Evolutionary conservation across 1,140 invertebrate species (phyloP).

Genomic region (Platorchestia sp.): DNA sequence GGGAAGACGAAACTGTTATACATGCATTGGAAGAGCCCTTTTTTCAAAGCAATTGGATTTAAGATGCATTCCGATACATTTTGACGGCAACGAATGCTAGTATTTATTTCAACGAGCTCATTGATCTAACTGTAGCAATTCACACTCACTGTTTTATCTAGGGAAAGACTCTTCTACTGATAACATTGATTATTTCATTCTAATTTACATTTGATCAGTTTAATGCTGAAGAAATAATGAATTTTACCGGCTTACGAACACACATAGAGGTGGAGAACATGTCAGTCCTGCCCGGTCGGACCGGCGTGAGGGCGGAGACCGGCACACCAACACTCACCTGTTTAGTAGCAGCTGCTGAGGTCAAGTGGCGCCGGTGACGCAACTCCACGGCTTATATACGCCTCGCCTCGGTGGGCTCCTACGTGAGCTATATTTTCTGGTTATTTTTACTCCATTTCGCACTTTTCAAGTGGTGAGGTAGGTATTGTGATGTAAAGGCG

Average conservation of each 20-base stretch:
- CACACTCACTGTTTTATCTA: background rate
- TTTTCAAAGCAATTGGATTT: background rate
- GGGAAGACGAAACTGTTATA: background rate
- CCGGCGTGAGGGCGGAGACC: background rate
- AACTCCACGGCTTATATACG: background rate
- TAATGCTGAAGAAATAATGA: too few species aligned
- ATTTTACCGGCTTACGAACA: too few species aligned
- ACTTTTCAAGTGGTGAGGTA: too few species aligned
- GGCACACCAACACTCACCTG: background rate
- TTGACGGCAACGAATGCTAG: background rate
- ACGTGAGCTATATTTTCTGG: background rate
- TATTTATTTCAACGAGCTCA: background rate
- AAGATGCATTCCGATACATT: background rate
- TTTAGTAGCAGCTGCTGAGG: background rate
- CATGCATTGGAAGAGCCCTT: background rate
- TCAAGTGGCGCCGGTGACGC: background rate
- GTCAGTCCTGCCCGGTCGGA: too few species aligned
- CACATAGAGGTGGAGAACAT: too few species aligned
- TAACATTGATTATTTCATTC: too few species aligned
- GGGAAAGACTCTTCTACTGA: background rate
- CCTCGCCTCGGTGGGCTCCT: background rate
- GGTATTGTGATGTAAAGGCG: too few species aligned
- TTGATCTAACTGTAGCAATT: background rate
- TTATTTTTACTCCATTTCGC: background rate
- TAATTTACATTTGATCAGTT: too few species aligned